Evolutionary conservation across 2,113 vertebrate species (phyloP).

Genomic region (Grallaria varia): DNA sequence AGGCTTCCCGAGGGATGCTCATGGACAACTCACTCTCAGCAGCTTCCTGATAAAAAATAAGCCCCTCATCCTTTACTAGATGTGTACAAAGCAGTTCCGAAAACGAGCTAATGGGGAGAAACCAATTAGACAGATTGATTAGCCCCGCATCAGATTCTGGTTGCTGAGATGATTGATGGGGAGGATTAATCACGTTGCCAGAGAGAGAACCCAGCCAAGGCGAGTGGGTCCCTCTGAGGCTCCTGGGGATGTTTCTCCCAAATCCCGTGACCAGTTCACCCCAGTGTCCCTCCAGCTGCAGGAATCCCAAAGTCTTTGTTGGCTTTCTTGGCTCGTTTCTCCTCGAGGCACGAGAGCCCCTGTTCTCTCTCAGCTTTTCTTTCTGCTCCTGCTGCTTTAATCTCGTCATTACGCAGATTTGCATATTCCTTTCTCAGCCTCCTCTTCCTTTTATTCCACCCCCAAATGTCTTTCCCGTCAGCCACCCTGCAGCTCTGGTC

Average conservation of each 20-base stretch:
- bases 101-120: not conserved
- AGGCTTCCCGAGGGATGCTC: not conserved
- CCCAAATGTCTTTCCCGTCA: not conserved
- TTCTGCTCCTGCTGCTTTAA: not conserved
- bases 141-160: not conserved
- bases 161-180: not conserved
- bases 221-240: not conserved
- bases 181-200: not conserved
- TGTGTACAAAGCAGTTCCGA: not conserved
- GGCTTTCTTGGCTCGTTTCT: not conserved
- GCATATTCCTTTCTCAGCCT: not conserved
- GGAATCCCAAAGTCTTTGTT: not conserved
- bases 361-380: not conserved
- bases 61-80: not conserved
- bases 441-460: not conserved
- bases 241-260: not conserved
- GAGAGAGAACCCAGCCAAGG: not conserved
- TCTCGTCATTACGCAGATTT: not conserved
- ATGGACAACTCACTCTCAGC: not conserved
- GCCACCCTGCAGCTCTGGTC: not conserved
- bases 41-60: not conserved
- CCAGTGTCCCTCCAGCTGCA: not conserved
- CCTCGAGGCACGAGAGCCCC: not conserved
- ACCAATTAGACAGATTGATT: not conserved
- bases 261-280: accelerated